phyloP scores from a whole-genome alignment of 2,888 invertebrate species.

The Orthosia gothica region DNA sequence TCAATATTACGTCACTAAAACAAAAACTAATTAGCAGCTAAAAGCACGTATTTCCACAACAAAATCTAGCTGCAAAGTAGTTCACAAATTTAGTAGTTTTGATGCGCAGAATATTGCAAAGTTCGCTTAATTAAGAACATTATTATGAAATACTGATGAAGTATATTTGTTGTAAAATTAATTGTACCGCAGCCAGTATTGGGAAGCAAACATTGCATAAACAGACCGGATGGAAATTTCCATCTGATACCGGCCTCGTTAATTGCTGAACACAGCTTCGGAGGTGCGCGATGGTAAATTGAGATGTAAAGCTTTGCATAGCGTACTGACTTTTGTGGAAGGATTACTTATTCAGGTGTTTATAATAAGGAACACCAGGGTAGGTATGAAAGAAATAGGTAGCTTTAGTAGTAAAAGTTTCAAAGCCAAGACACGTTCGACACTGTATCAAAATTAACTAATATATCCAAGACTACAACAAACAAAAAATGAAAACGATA shows the following conservation, averaged over 20 bases:
- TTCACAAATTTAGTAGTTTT: slow-evolving; percentile 16
- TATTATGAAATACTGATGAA: slow-evolving; percentile 43
- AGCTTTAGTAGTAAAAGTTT: too few species aligned
- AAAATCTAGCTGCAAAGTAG: slow-evolving; percentile 14
- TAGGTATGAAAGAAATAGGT: too few species aligned
- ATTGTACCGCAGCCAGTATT: slow-evolving; percentile 44
- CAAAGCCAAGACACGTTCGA: too few species aligned
- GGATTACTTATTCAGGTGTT: too few species aligned
- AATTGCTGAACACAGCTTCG: slow-evolving; percentile 55
- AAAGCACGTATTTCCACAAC: slow-evolving; percentile 14
- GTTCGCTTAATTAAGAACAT: slow-evolving; percentile 47
- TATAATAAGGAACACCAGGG: too few species aligned
- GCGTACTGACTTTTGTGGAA: background rate
- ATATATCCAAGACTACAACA: too few species aligned
- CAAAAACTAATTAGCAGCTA: slow-evolving; percentile 34
- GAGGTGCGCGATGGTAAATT: slow-evolving; percentile 13
- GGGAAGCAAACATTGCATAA: slow-evolving; percentile 57
- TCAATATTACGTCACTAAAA: slow-evolving; percentile 12
- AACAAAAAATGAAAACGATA: too few species aligned
- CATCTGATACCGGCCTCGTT: slow-evolving; percentile 51
- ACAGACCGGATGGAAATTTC: slow-evolving; percentile 54
- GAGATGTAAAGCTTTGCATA: slow-evolving; percentile 15
- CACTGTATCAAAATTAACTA: too few species aligned
- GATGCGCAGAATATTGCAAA: slow-evolving; percentile 36
- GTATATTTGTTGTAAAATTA: slow-evolving; percentile 53